Evolutionary conservation across 1,140 invertebrate species (phyloP), one percentile per base, ranked within the genome.

Genomic region (Drosophila lowei): DNA sequence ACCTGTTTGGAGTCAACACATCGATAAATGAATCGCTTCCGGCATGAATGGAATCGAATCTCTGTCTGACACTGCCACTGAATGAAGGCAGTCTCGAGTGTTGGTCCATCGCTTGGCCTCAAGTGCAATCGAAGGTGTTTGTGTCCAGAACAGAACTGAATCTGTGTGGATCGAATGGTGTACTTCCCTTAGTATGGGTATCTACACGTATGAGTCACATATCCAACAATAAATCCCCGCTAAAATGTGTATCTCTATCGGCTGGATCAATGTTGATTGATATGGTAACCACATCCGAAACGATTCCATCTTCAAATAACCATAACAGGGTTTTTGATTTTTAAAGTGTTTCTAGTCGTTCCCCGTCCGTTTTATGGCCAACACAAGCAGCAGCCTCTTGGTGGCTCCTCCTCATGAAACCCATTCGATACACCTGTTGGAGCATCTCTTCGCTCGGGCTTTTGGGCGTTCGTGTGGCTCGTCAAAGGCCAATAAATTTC

Each of bases 1-100:
- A 84, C 63, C 77, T 76, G 60, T 72, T 79, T 63, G 72, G 72
- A 84, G 72, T 86, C 80, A 80, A 77, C 81, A 80, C 81, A 46
- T 68, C 49, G 67, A 9, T 80, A 62, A 73, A 66, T 73, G 67
- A 58, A 62, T 59, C 70, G 73, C 80, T 84, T 84, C 80, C 80
- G 80, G 83, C 81, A 84, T 77, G 71, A 74, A 74, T 74, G 71
- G 71, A 47, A 28, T 74, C 42, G 48, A 48, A 68, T 68, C 50
- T 48, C 15, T 23, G 43, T 7, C 13, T 21, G 16, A 7, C 28
- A 8, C 34, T 18, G 50, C 30, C 23, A 9, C 25, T 8, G 49
- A 43, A 67, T 68, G 62, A 48, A 67, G 64, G 44, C 66, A 70
- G 63, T 68, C 60, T 47, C 43, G 21, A 68, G 65, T 68, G 62